Evolutionary conservation across 2,888 invertebrate species (phyloP).

Genomic region (Euclidia mi): DNA sequence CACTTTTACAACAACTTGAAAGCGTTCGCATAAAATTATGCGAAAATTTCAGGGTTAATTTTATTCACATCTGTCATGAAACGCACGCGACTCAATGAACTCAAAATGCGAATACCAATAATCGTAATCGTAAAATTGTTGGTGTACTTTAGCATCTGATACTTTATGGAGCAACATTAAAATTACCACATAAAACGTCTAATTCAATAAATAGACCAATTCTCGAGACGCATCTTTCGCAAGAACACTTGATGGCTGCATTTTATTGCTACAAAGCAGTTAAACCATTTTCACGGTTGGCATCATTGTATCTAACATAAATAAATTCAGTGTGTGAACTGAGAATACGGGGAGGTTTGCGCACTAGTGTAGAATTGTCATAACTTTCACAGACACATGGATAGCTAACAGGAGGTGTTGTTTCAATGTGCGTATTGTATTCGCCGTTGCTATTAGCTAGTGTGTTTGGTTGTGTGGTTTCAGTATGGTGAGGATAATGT

Average conservation of each 20-base stretch:
- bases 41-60: not conserved
- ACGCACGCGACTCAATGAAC: not conserved
- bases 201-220: constrained; percentile 64
- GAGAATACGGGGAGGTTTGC: constrained; percentile 21
- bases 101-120: constrained; percentile 17
- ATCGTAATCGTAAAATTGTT: constrained; percentile 24
- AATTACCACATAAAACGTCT: constrained; percentile 42
- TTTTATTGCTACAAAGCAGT: constrained; percentile 65
- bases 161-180: constrained; percentile 48
- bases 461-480: constrained; percentile 26
- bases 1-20: not conserved
- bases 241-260: constrained; percentile 63
- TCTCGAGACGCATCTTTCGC: constrained; percentile 61
- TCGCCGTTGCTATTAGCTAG: constrained; percentile 2
- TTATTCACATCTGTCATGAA: constrained; percentile 8
- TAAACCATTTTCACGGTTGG: constrained; percentile 65
- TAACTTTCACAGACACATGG: constrained; percentile 13
- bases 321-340: constrained; percentile 30
- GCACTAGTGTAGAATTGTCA: constrained; percentile 20
- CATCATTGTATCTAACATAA: constrained; percentile 45
- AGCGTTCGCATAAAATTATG: not conserved
- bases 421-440: not conserved
- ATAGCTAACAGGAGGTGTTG: not conserved
- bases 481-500: constrained; percentile 24
- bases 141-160: constrained; percentile 31